Conservation (phyloP, 2,888 invertebrate species). For the Ethmia dodecea region DNA sequence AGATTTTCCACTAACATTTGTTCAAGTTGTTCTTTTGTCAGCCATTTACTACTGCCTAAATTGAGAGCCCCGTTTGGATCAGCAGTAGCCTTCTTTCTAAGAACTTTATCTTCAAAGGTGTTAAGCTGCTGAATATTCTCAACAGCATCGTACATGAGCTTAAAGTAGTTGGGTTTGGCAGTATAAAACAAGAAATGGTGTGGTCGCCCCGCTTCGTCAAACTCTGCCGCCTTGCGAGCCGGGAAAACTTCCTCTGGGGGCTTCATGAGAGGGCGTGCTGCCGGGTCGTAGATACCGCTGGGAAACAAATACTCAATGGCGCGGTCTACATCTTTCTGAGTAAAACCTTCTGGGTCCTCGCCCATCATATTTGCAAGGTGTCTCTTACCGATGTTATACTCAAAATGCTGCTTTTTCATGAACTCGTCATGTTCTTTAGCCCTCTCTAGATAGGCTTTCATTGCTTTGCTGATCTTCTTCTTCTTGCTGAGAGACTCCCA, state of each 20-base stretch:
- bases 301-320: conserved; percentile 97
- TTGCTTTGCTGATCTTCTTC: conserved; percentile 89
- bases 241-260: conserved; percentile 93
- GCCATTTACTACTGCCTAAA: conserved; percentile 69
- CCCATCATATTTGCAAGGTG: conserved; percentile 99
- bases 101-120: conserved; percentile 83
- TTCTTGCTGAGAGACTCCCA: conserved; percentile 69
- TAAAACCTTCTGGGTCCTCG: conserved; percentile 91
- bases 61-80: conserved; percentile 78
- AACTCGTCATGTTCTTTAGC: conserved; percentile 89
- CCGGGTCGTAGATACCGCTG: conserved; percentile 91
- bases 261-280: conserved; percentile 93
- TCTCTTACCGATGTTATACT: conserved; percentile 94
- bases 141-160: conserved; percentile 87
- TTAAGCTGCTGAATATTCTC: conserved; percentile 82
- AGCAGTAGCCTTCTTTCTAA: conserved; percentile 77
- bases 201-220: conserved; percentile 94
- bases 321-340: conserved; percentile 90
- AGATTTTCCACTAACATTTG: conserved; percentile 81
- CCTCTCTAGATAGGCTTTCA: conserved; percentile 91
- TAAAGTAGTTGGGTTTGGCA: conserved; percentile 89
- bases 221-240: conserved; percentile 90
- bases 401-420: conserved; percentile 85
- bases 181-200: conserved; percentile 96
- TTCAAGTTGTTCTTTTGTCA: conserved; percentile 82